These are phyloP conservation scores for Schizopygopsis pylzovi DNA, from an alignment of 2,797 vertebrate genomes.

Conservation along the genomic window DNA sequence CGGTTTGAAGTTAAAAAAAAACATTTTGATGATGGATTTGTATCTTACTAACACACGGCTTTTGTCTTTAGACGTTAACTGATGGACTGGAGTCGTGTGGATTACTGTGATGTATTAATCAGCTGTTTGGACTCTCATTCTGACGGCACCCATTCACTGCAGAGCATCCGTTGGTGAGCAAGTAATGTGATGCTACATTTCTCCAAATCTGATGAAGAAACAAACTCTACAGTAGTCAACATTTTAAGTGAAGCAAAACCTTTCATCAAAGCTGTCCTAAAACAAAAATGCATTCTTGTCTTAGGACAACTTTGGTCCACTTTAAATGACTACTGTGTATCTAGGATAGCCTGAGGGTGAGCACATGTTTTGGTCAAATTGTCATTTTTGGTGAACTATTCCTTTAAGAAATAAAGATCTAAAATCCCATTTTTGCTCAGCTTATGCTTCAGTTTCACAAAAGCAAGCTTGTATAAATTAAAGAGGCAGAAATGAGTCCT, in stretches of 20 bases:
- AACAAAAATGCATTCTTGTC: neutral
- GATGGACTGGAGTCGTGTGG: neutral
- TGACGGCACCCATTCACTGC: constrained; percentile 1
- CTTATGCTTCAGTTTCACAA: neutral
- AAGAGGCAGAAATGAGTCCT: constrained; percentile 17
- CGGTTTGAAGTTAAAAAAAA: neutral
- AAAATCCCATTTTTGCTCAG: neutral
- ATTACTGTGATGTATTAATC: neutral
- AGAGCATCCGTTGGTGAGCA: neutral
- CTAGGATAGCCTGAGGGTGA: neutral
- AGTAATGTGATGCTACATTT: neutral
- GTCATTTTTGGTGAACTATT: neutral
- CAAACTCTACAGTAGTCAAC: neutral
- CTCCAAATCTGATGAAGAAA: neutral
- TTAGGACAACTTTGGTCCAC: neutral
- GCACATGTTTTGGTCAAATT: neutral
- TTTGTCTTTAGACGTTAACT: neutral
- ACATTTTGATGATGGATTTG: neutral
- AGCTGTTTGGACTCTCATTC: neutral
- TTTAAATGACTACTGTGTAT: neutral
- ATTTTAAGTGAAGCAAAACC: neutral
- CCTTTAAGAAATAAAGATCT: neutral
- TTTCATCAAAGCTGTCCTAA: neutral
- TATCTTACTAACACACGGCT: too few species aligned
- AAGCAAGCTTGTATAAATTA: constrained; percentile 19